Evolutionary conservation across 1,140 invertebrate genomes (phyloP).

Genomic region (Formica exsecta): DNA sequence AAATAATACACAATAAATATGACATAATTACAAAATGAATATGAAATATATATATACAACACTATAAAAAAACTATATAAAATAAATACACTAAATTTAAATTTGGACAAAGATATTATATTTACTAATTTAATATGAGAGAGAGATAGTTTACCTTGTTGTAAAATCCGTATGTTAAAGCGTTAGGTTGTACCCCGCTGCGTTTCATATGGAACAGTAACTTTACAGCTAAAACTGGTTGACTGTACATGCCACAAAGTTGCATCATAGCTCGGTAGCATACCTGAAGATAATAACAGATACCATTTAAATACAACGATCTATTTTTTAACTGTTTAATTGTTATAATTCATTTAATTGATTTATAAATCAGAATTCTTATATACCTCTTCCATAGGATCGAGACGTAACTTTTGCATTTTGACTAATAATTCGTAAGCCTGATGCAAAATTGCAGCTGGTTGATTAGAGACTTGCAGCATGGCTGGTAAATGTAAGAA

Average conservation of each 20-base stretch:
- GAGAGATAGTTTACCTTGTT: slow-evolving; percentile 80
- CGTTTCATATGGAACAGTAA: slow-evolving; percentile 98
- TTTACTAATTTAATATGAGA: slow-evolving; percentile 12
- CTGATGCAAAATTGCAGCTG: slow-evolving; percentile 92
- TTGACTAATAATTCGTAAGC: slow-evolving; percentile 95
- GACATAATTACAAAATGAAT: no score
- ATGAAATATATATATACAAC: no score
- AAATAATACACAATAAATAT: no score
- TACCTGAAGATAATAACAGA: slow-evolving; percentile 88
- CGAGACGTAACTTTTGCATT: slow-evolving; percentile 92
- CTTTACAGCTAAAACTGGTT: slow-evolving; percentile 97
- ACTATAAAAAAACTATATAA: no score
- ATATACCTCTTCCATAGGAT: slow-evolving; percentile 95
- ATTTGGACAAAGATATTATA: background rate
- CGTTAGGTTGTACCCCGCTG: slow-evolving; percentile 97
- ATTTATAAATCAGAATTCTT: no score
- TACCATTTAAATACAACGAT: slow-evolving; percentile 16
- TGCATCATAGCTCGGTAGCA: slow-evolving; percentile 99
- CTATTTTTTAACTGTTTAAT: background rate
- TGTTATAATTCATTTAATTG: background rate
- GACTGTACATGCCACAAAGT: slow-evolving; percentile 97
- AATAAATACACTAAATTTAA: slow-evolving; percentile 3
- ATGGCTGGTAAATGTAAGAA: slow-evolving; percentile 94
- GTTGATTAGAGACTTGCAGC: slow-evolving; percentile 88
- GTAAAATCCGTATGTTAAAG: slow-evolving; percentile 97